Percentiles rank a stretch among this genome's conserved stretches.
Evolutionary conservation across 2,113 vertebrate genomes (phyloP).

Genomic region (Salvelinus alpinus): DNA sequence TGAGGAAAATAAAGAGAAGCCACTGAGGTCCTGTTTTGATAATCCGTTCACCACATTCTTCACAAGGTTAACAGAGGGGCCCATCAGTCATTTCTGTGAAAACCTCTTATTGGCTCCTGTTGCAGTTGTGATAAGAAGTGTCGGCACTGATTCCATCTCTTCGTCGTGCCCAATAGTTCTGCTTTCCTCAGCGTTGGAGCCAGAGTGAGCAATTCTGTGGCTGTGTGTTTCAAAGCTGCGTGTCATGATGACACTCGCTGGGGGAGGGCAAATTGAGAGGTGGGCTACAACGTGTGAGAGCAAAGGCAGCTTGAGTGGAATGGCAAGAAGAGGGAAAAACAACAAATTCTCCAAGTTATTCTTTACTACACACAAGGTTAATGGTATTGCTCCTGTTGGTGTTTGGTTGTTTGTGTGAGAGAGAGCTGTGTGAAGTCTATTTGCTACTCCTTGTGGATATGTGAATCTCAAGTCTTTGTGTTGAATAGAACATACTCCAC

Average conservation of each 20-base stretch:
- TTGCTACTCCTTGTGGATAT: neutral
- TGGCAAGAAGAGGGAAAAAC: conserved; percentile 22
- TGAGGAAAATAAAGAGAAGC: conserved; percentile 7
- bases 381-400: neutral
- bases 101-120: conserved; percentile 19
- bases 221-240: conserved; percentile 62
- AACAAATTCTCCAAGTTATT: conserved; percentile 29
- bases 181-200: conserved; percentile 54
- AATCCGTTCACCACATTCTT: conserved; percentile 19
- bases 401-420: neutral
- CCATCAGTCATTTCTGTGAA: conserved; percentile 36
- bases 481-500: conserved; percentile 20
- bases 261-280: conserved; percentile 67
- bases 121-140: conserved; percentile 25
- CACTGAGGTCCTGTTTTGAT: conserved; percentile 1
- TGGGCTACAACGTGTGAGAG: conserved; percentile 36
- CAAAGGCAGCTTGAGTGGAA: conserved; percentile 16
- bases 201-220: conserved; percentile 65
- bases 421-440: neutral
- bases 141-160: conserved; percentile 45
- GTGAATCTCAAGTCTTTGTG: neutral
- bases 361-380: conserved; percentile 34
- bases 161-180: conserved; percentile 37
- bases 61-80: conserved; percentile 14
- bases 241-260: conserved; percentile 68